phyloP scores from a whole-genome alignment of 2,797 vertebrate genomes.

The Malacoraja senta region DNA sequence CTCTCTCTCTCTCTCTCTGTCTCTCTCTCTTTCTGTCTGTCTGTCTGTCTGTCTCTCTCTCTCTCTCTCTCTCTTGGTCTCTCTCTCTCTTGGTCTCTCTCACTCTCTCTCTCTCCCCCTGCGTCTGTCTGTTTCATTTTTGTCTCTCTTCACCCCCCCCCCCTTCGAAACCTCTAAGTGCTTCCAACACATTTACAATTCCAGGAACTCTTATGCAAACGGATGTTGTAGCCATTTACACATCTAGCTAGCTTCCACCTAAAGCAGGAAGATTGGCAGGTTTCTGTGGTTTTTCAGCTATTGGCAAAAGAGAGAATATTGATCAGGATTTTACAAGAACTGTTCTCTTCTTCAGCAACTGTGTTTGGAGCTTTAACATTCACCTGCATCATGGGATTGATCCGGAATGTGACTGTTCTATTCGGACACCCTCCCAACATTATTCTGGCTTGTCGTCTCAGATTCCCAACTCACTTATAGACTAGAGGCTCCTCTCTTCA shows the following conservation, averaged over 20 bases:
- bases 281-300: background rate
- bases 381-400: background rate
- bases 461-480: background rate
- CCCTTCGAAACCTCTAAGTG: background rate
- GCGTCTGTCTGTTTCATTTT: too few species aligned
- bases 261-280: background rate
- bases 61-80: background rate
- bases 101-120: too few species aligned
- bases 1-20: too few species aligned
- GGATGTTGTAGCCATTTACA: background rate
- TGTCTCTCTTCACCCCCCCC: background rate
- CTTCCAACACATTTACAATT: background rate
- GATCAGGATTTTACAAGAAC: background rate
- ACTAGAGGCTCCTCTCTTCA: background rate
- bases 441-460: background rate
- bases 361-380: background rate
- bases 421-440: too few species aligned
- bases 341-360: background rate
- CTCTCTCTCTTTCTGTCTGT: too few species aligned
- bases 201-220: background rate
- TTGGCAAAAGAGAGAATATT: background rate
- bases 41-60: background rate
- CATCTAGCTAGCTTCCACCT: background rate
- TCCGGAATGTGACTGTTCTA: background rate
- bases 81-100: background rate